Evolutionary conservation across 2,888 invertebrate genomes (phyloP), one percentile per base, ranked within the genome.

Genomic region (Rhamphomyia laevipes): DNA sequence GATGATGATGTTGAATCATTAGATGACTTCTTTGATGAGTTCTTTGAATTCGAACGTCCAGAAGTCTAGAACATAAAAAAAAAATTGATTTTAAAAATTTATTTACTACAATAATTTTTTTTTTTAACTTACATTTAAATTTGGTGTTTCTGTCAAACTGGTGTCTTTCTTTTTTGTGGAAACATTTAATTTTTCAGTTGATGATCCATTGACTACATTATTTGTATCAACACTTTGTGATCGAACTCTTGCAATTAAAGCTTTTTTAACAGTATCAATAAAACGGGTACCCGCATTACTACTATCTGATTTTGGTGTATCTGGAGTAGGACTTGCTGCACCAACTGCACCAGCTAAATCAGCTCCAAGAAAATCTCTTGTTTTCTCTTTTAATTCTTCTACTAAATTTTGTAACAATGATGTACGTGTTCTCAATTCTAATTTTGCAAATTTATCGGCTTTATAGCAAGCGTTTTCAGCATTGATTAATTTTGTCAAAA

Each of bases 401-500:
- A 85, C 85, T 46, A 95, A 73, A 6, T 84, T 82, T 61, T 88
- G 85, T 48, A 95, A 73, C 18, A 94, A 73, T 1, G 91, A 89
- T 4, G 85, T 78, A 43, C 94, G 70, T 4, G 94, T 95, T 58
- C 94, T 76, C 59, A 86, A 74, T 73, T 92, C 89, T 15, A 94
- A 74, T 69, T 87, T 89, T 9, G 93, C 85, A 73, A 95, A 95
- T 64, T 92, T 90, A 49, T 90, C 86, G 11, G 93, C 92, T 69
- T 92, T 92, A 74, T 92, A 93, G 62, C 92, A 92, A 3, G 95
- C 92, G 66, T 88, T 89, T 67, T 95, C 94, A 6, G 93, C 94
- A 68, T 94, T 94, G 55, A 95, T 87, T 47, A 94, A 76, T 69
- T 95, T 95, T 51, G 93, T 92, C 30, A 94, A 79, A 31, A 95